Evolutionary conservation across 2,113 vertebrate genomes (phyloP).

Genomic region (Caloenas nicobarica): DNA sequence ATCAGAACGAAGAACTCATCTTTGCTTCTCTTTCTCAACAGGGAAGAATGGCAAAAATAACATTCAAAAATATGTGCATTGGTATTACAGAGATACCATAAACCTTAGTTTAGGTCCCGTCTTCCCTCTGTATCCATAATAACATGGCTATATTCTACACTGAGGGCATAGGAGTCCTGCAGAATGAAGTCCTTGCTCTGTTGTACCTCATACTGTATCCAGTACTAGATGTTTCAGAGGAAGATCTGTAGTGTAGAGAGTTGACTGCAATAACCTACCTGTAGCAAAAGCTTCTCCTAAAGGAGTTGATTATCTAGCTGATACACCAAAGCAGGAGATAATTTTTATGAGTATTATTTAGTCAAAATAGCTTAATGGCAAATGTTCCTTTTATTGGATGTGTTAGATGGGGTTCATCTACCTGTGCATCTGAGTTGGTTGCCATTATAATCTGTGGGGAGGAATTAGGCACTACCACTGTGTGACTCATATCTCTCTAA

Average conservation of each 20-base stretch:
- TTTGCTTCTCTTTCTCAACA: neutral
- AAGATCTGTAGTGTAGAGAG: neutral
- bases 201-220: neutral
- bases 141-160: neutral
- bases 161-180: neutral
- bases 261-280: neutral
- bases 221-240: neutral
- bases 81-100: neutral
- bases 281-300: neutral
- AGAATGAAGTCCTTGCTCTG: neutral
- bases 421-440: neutral
- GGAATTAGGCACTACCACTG: neutral
- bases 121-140: neutral
- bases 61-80: neutral
- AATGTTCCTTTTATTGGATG: neutral
- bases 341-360: neutral
- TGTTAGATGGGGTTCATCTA: neutral
- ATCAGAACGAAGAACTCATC: neutral
- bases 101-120: neutral
- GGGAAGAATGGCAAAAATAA: neutral
- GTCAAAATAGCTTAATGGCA: neutral
- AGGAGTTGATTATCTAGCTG: neutral
- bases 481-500: conserved; percentile 3
- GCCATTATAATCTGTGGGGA: neutral
- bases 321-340: neutral